phyloP scores from a whole-genome alignment of 2,113 vertebrate species.

The Meleagris gallopavo region DNA sequence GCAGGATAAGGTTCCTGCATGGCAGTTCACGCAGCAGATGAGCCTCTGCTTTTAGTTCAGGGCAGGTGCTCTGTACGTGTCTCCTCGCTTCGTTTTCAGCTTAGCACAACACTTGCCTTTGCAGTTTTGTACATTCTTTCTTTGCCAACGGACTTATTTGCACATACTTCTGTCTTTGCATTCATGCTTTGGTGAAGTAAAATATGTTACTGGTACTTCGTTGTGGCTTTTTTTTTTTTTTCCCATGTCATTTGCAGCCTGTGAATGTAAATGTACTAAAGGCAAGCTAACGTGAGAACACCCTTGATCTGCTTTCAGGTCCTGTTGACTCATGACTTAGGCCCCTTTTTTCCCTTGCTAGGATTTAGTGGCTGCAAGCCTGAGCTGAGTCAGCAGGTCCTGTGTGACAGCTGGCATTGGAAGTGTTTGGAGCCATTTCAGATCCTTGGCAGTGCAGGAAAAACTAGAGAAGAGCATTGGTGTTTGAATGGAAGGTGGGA shows the following conservation, averaged over 20 bases:
- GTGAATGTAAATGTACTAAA: not conserved
- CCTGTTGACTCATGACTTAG: not conserved
- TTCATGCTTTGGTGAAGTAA: not conserved
- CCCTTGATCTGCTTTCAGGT: not conserved
- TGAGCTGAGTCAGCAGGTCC: not conserved
- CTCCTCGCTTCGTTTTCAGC: not conserved
- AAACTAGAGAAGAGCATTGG: not conserved
- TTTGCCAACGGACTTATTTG: not conserved
- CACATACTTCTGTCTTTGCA: not conserved
- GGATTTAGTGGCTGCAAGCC: not conserved
- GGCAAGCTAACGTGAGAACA: not conserved
- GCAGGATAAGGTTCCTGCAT: not conserved
- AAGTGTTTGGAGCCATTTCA: not conserved
- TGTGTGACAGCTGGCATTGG: fast-evolving
- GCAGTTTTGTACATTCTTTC: not conserved
- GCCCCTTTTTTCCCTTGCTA: not conserved
- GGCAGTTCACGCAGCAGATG: not conserved
- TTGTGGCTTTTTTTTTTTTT: not conserved
- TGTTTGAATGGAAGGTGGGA: not conserved
- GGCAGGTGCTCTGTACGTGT: not conserved
- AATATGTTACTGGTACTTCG: not conserved
- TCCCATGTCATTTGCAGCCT: not conserved
- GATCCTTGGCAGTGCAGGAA: not conserved
- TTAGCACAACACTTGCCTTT: not conserved
- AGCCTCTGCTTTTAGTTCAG: not conserved